Evolutionary conservation across 1,140 invertebrate species (phyloP).

Genomic region (Heliothis virescens): DNA sequence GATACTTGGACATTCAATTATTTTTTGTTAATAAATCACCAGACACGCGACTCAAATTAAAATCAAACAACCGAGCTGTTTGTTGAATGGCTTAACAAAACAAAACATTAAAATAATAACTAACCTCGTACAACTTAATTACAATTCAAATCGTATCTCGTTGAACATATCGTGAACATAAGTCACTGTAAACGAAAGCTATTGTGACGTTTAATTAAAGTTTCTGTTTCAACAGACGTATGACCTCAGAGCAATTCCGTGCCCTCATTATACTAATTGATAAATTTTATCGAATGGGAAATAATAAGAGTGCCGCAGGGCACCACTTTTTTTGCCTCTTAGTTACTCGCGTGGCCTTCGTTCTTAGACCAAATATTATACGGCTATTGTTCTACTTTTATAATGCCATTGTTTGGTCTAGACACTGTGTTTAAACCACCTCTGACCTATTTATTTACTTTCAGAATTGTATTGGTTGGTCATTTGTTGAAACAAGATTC

Average conservation of each 20-base stretch:
- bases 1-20: background rate
- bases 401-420: constrained; percentile 27
- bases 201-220: constrained; percentile 39
- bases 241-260: constrained; percentile 35
- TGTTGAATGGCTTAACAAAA: constrained; percentile 10
- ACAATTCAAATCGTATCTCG: constrained; percentile 18
- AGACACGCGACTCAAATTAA: constrained; percentile 24
- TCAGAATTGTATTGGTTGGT: background rate
- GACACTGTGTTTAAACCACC: constrained; percentile 7
- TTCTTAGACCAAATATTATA: constrained; percentile 23
- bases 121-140: constrained; percentile 35
- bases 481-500: background rate
- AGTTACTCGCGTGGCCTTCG: constrained; percentile 18
- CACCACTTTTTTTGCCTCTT: constrained; percentile 12
- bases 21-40: constrained; percentile 1
- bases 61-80: background rate
- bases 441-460: constrained; percentile 12
- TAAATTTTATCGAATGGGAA: constrained; percentile 38
- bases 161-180: constrained; percentile 32
- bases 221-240: constrained; percentile 39
- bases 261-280: constrained; percentile 48
- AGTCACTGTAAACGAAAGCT: constrained; percentile 33
- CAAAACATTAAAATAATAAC: constrained; percentile 21
- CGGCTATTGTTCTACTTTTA: constrained; percentile 24
- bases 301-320: constrained; percentile 42